Conservation (phyloP, 2,113 vertebrate genomes). For the Aegithalos caudatus region DNA sequence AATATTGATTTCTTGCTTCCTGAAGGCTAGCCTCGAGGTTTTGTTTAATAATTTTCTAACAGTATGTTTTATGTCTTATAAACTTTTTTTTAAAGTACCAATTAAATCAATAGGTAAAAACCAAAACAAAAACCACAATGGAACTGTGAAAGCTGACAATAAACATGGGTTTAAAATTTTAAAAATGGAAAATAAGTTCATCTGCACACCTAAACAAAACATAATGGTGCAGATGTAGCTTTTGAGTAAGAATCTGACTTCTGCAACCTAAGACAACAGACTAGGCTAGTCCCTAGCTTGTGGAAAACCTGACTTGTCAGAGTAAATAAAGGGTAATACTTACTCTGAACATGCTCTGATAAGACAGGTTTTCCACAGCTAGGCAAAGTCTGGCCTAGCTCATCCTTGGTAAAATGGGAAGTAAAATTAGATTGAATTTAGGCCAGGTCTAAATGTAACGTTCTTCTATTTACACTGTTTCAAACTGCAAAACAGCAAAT, state of each 20-base stretch:
- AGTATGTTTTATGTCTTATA: background rate
- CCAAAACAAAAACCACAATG: accelerated
- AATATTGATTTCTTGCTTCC: accelerated
- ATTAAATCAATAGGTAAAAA: background rate
- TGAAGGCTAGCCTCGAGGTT: background rate
- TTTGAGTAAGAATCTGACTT: background rate
- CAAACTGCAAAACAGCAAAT: background rate
- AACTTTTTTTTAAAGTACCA: background rate
- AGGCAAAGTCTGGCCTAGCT: background rate
- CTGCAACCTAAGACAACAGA: background rate
- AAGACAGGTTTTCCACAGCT: background rate
- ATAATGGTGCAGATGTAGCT: background rate
- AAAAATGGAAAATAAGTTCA: background rate
- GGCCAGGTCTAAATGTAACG: background rate
- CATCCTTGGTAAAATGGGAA: background rate
- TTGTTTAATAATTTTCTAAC: background rate
- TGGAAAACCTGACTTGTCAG: background rate
- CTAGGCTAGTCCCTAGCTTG: background rate
- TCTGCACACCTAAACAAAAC: background rate
- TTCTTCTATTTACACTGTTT: background rate
- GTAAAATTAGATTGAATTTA: background rate
- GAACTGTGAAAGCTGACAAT: background rate
- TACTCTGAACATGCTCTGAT: background rate
- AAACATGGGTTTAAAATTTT: background rate
- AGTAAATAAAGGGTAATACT: background rate